Evolutionary conservation across 2,113 vertebrate species (phyloP).

Genomic region (Oncorhynchus tshawytscha): DNA sequence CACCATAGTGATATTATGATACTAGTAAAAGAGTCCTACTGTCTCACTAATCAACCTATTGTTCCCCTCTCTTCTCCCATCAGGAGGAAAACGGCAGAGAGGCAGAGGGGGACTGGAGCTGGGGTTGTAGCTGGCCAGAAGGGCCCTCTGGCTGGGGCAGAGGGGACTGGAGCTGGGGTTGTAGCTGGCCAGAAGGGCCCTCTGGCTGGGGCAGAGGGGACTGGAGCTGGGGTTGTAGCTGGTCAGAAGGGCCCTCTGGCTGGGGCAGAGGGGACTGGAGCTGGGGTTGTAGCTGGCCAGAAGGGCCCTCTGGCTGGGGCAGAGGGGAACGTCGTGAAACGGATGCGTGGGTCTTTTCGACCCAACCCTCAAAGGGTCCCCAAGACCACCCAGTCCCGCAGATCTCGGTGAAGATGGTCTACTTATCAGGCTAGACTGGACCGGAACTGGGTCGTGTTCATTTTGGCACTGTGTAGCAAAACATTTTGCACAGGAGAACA

Average conservation of each 20-base stretch:
- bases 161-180: slow-evolving; percentile 9
- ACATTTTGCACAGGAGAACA: no score
- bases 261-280: no score
- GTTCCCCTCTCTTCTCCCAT: slow-evolving; percentile 2
- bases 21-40: neutral
- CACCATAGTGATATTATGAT: no score
- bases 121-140: slow-evolving; percentile 20
- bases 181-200: slow-evolving; percentile 22
- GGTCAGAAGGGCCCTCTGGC: no score
- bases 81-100: slow-evolving; percentile 55
- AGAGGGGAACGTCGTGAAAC: slow-evolving; percentile 13
- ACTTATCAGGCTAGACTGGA: no score
- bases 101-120: slow-evolving; percentile 23
- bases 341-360: slow-evolving; percentile 45
- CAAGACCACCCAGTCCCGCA: slow-evolving; percentile 44
- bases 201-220: slow-evolving; percentile 3
- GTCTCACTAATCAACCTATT: neutral
- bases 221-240: no score
- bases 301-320: no score
- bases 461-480: no score
- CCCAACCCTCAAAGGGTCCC: slow-evolving; percentile 57
- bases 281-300: no score
- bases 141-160: slow-evolving; percentile 22
- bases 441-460: no score
- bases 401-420: slow-evolving; percentile 42